Percentiles rank a stretch among this genome's conserved stretches.
phyloP scores from a whole-genome alignment of 1,140 invertebrate genomes.

The Drosophila funebris region DNA sequence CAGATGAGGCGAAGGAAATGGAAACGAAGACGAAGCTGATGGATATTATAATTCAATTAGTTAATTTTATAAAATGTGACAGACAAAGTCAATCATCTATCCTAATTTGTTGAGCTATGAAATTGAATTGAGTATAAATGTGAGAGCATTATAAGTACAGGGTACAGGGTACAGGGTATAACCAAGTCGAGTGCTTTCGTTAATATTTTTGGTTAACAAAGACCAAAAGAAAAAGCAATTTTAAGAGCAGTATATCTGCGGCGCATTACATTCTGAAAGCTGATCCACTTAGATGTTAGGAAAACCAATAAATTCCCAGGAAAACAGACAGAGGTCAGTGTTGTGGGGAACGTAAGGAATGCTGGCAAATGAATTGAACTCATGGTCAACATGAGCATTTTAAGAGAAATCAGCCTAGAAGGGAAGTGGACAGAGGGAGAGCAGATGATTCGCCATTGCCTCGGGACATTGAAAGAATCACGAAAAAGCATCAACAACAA shows the following conservation, averaged over 20 bases:
- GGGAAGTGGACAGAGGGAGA: background rate
- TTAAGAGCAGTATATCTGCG: constrained; percentile 32
- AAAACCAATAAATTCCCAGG: constrained; percentile 68
- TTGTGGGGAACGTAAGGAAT: constrained; percentile 9
- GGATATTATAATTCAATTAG: constrained; percentile 10
- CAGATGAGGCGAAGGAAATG: no score
- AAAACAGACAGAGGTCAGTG: constrained; percentile 45
- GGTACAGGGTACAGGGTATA: background rate
- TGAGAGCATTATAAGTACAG: background rate
- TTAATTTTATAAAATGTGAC: background rate
- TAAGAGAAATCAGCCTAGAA: constrained; percentile 36
- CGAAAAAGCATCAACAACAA: background rate
- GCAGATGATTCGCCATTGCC: background rate
- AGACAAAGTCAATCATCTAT: background rate
- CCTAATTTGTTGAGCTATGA: background rate
- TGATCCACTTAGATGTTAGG: constrained; percentile 64
- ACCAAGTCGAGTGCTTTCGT: background rate
- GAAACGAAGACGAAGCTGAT: background rate
- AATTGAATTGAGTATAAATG: background rate
- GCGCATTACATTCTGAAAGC: constrained; percentile 39
- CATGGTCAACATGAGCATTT: constrained; percentile 57
- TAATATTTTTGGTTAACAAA: constrained; percentile 5
- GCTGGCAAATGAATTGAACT: constrained; percentile 66
- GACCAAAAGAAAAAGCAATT: constrained; percentile 62
- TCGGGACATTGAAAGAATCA: background rate